A percentile compares a stretch with the other conserved stretches of the same genome.
These are phyloP conservation scores for Metacarcinus magister DNA, from an alignment of 2,888 invertebrate species.

Conservation along the genomic window DNA sequence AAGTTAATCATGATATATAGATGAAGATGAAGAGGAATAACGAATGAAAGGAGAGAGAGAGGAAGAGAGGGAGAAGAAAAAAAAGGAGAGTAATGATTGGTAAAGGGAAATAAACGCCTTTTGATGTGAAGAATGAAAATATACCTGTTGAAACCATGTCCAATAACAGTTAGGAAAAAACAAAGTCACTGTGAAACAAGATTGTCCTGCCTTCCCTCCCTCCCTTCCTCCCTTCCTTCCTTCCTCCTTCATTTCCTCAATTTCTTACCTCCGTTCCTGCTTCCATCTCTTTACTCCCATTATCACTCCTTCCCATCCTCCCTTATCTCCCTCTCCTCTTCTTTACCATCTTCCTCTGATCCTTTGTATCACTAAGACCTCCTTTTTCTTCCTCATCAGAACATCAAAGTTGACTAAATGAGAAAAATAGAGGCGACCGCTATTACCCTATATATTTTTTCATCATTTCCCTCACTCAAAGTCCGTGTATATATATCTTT, in stretches of 20 bases:
- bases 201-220: not conserved
- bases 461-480: not conserved
- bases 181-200: too few species aligned
- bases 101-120: not conserved
- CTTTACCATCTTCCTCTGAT: not conserved
- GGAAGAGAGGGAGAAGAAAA: not conserved
- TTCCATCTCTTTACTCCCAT: not conserved
- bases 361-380: not conserved
- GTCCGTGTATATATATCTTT: not conserved
- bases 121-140: not conserved
- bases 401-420: not conserved
- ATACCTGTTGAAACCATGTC: not conserved
- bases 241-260: not conserved
- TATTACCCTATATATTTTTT: not conserved
- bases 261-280: not conserved
- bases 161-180: too few species aligned
- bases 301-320: not conserved
- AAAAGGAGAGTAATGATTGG: not conserved
- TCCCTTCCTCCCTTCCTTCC: not conserved
- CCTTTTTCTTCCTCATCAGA: not conserved
- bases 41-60: not conserved
- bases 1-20: not conserved
- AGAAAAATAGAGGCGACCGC: not conserved
- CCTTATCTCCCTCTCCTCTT: not conserved
- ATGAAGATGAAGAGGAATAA: not conserved